phyloP scores from a whole-genome alignment of 2,113 vertebrate genomes.

The Platichthys flesus region DNA sequence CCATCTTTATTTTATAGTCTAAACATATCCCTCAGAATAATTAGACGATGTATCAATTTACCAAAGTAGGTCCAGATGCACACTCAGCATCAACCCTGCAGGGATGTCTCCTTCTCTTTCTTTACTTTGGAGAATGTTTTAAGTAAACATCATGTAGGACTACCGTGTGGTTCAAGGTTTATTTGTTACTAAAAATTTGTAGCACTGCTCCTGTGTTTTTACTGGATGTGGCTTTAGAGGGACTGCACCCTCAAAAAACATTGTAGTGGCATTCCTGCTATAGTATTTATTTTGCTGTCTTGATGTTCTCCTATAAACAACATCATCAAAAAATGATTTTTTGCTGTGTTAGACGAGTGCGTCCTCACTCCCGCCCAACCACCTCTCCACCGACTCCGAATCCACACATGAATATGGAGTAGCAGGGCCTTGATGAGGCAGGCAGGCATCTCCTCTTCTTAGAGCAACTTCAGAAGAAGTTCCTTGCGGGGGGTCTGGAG shows the following conservation, averaged over 20 bases:
- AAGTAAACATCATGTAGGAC: too few species aligned
- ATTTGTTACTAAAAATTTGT: neutral
- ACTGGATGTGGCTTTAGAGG: neutral
- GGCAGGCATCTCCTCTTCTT: slow-evolving; percentile 56
- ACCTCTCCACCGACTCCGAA: slow-evolving; percentile 17
- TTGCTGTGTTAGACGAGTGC: slow-evolving; percentile 56
- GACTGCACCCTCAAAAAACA: slow-evolving; percentile 10
- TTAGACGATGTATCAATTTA: too few species aligned
- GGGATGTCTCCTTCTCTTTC: too few species aligned
- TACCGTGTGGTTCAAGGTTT: neutral
- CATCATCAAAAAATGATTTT: slow-evolving; percentile 40
- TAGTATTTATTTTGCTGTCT: neutral
- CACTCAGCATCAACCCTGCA: too few species aligned
- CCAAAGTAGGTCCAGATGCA: too few species aligned
- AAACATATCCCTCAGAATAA: too few species aligned
- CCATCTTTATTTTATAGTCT: too few species aligned
- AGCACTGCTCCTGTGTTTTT: neutral
- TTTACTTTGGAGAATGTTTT: too few species aligned
- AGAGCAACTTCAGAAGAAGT: slow-evolving; percentile 68
- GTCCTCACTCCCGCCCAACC: slow-evolving; percentile 12
- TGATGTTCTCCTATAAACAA: slow-evolving; percentile 43
- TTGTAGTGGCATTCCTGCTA: slow-evolving; percentile 1
- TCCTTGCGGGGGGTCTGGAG: slow-evolving; percentile 72
- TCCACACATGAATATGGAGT: slow-evolving; percentile 72
- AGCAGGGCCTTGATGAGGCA: slow-evolving; percentile 47